Evolutionary conservation across 1,140 invertebrate species (phyloP), one percentile per base, ranked within the genome.

Genomic region (Caenorhabditis remanei): DNA sequence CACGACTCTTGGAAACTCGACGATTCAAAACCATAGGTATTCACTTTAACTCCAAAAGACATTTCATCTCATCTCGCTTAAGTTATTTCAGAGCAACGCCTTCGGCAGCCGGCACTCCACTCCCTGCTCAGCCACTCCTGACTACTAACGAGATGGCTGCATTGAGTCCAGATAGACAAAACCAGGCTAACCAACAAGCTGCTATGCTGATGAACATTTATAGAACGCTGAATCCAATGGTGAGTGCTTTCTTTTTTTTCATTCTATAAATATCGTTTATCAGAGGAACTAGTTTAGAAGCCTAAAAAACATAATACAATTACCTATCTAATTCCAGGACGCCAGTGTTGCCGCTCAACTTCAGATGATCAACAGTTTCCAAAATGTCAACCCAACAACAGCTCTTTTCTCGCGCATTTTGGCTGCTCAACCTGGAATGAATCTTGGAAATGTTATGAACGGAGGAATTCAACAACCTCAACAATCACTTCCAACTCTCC

Each of bases 91-190:
- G 50, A 83, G 50, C 48, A 3, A 84, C 83, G 21, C 55, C 83
- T 16, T 58, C 83, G 3, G 43, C 83, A 16, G 55, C 83, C 41
- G 55, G 53, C 11, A 40, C 43, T 43, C 83, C 83, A 16, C 14
- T 43, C 7, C 32, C 55, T 13, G 55, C 83, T 0, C n/a, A 21
- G 21, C 53, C 83, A 1, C 8, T 58, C 55, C 8, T 58, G 53
- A 46, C 83, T 4, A 43, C 71, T 11, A 79, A 79, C n/a, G 71
- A 79, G 1, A 11, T 79, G n/a, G 71, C 71, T 24, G 71, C 40
- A 32, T 24, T 79, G 19, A 50, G 46, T 13, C 71, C 71, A n/a
- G 71, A 79, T 13, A 6, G 71, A 4, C 32, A 32, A 32, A 32
- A 32, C 32, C 14, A 32, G 5, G 6, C 61, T 0, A 65, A 65